Conservation (phyloP, 2,888 invertebrate species). For the Cantharis nigra region DNA sequence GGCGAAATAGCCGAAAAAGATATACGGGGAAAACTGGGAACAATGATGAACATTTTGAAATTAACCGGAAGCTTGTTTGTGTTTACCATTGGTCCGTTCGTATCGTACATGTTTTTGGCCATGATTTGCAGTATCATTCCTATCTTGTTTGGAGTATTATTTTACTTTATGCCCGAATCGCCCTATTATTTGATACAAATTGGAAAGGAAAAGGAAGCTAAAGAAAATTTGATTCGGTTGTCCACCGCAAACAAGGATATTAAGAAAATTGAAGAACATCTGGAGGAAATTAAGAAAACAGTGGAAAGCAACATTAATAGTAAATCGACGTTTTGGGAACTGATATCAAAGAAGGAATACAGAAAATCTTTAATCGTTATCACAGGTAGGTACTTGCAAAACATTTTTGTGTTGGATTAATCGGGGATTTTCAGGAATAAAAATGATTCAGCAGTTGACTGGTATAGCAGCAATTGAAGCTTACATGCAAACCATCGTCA, state of each 20-base stretch:
- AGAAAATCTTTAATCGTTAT: slow-evolving; percentile 54
- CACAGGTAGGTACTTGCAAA: slow-evolving; percentile 50
- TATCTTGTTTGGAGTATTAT: slow-evolving; percentile 47
- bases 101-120: slow-evolving; percentile 49
- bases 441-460: slow-evolving; percentile 64
- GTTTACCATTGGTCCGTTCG: slow-evolving; percentile 51
- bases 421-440: slow-evolving; percentile 55
- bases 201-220: slow-evolving; percentile 48
- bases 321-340: slow-evolving; percentile 47
- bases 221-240: slow-evolving; percentile 41
- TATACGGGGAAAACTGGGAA: slow-evolving; percentile 55
- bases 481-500: slow-evolving; percentile 65
- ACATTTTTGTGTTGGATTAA: neutral
- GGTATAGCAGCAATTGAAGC: slow-evolving; percentile 64
- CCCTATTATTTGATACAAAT: slow-evolving; percentile 52
- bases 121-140: slow-evolving; percentile 48
- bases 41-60: slow-evolving; percentile 51
- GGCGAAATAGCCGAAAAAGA: slow-evolving; percentile 62
- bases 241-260: slow-evolving; percentile 17
- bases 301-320: slow-evolving; percentile 49
- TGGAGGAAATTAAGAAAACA: slow-evolving; percentile 40
- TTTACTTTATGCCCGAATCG: slow-evolving; percentile 56
- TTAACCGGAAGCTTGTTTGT: slow-evolving; percentile 52
- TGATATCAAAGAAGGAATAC: slow-evolving; percentile 40
- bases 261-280: slow-evolving; percentile 46